A percentile compares a stretch with the other conserved stretches of the same genome.
Evolutionary conservation across 1,140 invertebrate species (phyloP).

Genomic region (Drosophila nannoptera): DNA sequence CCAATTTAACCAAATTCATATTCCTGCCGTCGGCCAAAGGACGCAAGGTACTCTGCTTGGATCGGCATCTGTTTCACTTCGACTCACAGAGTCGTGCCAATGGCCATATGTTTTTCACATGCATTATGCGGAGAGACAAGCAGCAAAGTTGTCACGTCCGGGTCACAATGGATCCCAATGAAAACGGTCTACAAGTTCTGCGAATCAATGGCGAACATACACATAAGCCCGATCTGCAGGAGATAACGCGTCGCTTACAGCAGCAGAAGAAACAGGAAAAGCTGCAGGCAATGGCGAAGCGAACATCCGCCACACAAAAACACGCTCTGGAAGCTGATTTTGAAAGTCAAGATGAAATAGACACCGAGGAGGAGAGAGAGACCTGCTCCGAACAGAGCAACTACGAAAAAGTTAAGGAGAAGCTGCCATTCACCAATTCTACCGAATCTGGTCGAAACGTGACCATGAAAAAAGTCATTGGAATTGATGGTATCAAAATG

Average conservation of each 20-base stretch:
- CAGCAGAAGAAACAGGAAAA: slow-evolving; percentile 39
- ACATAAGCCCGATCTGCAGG: slow-evolving; percentile 50
- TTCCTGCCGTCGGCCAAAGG: slow-evolving; percentile 74
- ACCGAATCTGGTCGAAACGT: slow-evolving; percentile 19
- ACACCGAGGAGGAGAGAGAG: slow-evolving; percentile 12
- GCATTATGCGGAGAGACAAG: slow-evolving; percentile 62
- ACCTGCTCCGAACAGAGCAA: slow-evolving; percentile 7
- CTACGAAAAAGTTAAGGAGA: slow-evolving; percentile 34
- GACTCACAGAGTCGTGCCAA: slow-evolving; percentile 64
- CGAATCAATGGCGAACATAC: slow-evolving; percentile 69
- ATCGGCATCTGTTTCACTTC: slow-evolving; percentile 62
- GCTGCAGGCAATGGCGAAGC: slow-evolving; percentile 1
- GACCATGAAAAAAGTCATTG: slow-evolving; percentile 64
- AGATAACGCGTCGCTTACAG: slow-evolving; percentile 46
- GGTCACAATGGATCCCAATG: slow-evolving; percentile 53
- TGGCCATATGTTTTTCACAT: slow-evolving; percentile 71
- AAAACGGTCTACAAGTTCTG: slow-evolving; percentile 52
- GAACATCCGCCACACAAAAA: background rate
- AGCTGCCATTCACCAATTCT: background rate
- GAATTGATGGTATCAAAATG: slow-evolving; percentile 66
- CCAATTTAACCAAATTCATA: slow-evolving; percentile 63
- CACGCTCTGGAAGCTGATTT: slow-evolving; percentile 18
- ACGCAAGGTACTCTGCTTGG: slow-evolving; percentile 63
- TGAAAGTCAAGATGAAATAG: slow-evolving; percentile 42
- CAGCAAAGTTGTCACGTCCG: slow-evolving; percentile 61